Evolutionary conservation across 2,888 invertebrate species (phyloP).

Genomic region (Drosophila neoperkinsi): DNA sequence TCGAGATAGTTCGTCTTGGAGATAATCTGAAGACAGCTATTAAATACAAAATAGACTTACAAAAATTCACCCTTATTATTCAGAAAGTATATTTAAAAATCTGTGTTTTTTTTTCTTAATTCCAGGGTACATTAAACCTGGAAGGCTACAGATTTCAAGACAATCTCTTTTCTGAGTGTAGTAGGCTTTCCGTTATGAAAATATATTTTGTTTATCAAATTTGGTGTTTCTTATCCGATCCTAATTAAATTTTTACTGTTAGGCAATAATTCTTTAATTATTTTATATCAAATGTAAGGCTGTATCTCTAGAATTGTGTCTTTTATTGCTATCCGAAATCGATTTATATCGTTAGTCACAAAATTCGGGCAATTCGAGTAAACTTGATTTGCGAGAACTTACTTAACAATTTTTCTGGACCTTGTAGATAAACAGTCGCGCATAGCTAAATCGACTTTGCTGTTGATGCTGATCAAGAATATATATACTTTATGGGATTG

Average conservation of each 20-base stretch:
- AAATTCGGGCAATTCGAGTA: not conserved
- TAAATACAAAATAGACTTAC: not conserved
- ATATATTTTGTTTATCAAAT: not conserved
- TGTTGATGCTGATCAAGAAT: not conserved
- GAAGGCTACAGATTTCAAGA: not conserved
- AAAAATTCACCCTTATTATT: not conserved
- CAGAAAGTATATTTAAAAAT: not conserved
- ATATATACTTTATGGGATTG: not conserved
- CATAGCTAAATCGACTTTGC: not conserved
- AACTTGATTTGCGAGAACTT: not conserved
- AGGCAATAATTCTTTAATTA: not conserved
- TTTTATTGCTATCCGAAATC: not conserved
- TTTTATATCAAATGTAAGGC: not conserved
- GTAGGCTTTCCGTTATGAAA: not conserved
- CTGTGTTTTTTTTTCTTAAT: not conserved
- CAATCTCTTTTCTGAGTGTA: not conserved
- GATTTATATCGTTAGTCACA: not conserved
- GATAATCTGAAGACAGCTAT: not conserved
- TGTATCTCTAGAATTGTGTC: not conserved
- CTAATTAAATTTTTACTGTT: not conserved
- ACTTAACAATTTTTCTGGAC: fast-evolving
- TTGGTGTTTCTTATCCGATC: not conserved
- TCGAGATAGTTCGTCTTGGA: not conserved
- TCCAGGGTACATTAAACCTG: not conserved
- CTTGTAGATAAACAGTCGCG: not conserved